phyloP scores from a whole-genome alignment of 2,888 invertebrate species.

The Sturmia bella region DNA sequence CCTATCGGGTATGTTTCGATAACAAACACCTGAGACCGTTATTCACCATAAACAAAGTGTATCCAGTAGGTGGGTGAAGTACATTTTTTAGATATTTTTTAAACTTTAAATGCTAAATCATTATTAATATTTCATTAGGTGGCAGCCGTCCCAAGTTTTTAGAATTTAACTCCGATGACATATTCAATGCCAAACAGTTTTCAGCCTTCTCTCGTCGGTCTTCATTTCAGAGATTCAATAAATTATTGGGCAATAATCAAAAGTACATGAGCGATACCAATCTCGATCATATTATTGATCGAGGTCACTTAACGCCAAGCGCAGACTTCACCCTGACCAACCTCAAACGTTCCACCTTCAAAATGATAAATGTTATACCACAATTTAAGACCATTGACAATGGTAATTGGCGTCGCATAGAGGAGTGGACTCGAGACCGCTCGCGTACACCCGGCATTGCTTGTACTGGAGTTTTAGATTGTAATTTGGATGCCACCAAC shows the following conservation, averaged over 20 bases:
- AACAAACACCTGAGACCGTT: slow-evolving; percentile 21
- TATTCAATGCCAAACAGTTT: slow-evolving; percentile 71
- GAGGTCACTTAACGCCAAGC: slow-evolving; percentile 82
- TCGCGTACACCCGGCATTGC: slow-evolving; percentile 71
- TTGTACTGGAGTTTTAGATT: slow-evolving; percentile 55
- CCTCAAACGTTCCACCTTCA: slow-evolving; percentile 82
- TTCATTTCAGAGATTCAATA: slow-evolving; percentile 53
- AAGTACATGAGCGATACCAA: not conserved
- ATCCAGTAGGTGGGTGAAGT: slow-evolving; percentile 47
- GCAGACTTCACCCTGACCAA: slow-evolving; percentile 81
- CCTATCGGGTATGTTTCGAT: slow-evolving; percentile 57
- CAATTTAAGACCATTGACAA: slow-evolving; percentile 83
- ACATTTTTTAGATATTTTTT: no score
- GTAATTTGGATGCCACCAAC: slow-evolving; percentile 25
- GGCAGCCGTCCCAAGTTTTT: slow-evolving; percentile 1
- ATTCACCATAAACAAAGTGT: slow-evolving; percentile 35
- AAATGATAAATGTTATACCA: slow-evolving; percentile 82
- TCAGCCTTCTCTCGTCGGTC: slow-evolving; percentile 66
- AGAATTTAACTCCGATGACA: slow-evolving; percentile 65
- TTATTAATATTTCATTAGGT: slow-evolving; percentile 14
- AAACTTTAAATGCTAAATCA: no score
- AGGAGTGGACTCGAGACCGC: slow-evolving; percentile 80
- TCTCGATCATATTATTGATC: slow-evolving; percentile 73
- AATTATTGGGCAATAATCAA: slow-evolving; percentile 32
- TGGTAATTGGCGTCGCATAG: slow-evolving; percentile 83